A percentile compares a stretch with the other conserved stretches of the same genome.
These are phyloP conservation scores for Zaprionus obscuricornis DNA, from an alignment of 2,888 invertebrate species.

Conservation along the genomic window DNA sequence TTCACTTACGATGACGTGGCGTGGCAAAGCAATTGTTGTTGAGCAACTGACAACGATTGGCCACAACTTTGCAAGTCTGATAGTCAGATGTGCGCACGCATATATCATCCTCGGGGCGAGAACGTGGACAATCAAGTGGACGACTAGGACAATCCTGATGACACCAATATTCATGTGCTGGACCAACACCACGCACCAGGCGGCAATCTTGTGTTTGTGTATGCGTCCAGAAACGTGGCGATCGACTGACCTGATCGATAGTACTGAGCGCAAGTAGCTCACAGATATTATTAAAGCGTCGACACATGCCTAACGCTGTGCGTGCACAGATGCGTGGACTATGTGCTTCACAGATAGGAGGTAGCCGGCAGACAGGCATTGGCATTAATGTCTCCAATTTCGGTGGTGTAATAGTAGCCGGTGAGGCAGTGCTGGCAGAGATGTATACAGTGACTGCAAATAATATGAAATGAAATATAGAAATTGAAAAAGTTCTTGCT, in stretches of 20 bases:
- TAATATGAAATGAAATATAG: neutral
- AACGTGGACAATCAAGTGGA: conserved; percentile 24
- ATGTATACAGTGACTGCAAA: conserved; percentile 29
- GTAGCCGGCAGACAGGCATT: conserved; percentile 28
- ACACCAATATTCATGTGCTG: conserved; percentile 27
- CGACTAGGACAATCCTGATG: conserved; percentile 32
- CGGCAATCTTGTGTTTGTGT: conserved; percentile 40
- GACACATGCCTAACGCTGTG: conserved; percentile 33
- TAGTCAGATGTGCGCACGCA: conserved; percentile 50
- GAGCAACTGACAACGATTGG: conserved; percentile 53
- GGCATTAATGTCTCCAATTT: neutral
- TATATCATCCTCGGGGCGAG: conserved; percentile 21
- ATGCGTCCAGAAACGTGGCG: conserved; percentile 19
- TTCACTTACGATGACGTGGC: conserved; percentile 53
- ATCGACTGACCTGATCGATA: neutral
- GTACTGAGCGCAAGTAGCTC: conserved; percentile 39
- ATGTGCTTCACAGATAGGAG: conserved; percentile 33
- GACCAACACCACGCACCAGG: conserved; percentile 38
- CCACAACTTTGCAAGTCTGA: conserved; percentile 47
- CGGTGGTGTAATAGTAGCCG: neutral
- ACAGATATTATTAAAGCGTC: conserved; percentile 54
- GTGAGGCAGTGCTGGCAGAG: conserved; percentile 1
- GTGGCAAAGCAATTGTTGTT: conserved; percentile 51
- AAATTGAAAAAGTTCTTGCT: neutral
- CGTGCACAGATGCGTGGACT: conserved; percentile 60